phyloP scores from a whole-genome alignment of 23 tunicate species.

The Phallusia fumigata region DNA sequence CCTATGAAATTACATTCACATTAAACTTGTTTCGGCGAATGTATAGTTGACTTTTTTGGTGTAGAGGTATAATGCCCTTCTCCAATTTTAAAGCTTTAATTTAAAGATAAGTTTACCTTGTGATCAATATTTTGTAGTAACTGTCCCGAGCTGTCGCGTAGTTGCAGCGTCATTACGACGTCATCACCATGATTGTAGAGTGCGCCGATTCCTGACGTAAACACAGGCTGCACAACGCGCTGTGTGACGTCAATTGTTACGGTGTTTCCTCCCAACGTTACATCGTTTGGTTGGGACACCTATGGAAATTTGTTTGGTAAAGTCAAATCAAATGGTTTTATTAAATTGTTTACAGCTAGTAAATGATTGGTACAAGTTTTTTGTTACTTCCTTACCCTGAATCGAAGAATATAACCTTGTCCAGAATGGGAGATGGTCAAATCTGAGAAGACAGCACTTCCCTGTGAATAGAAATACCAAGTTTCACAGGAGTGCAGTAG shows the following conservation, averaged over 20 bases:
- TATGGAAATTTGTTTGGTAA: background rate
- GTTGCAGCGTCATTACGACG: background rate
- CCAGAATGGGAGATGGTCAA: conserved; percentile 13
- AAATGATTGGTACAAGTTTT: too few species aligned
- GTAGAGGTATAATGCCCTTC: too few species aligned
- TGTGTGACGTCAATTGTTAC: background rate
- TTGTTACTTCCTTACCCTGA: conserved; percentile 12
- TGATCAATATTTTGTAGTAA: background rate
- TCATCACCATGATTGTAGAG: conserved; percentile 22
- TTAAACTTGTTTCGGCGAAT: too few species aligned
- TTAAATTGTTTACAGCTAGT: too few species aligned
- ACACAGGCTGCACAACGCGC: background rate
- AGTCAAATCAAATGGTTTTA: too few species aligned
- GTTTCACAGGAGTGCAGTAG: too few species aligned
- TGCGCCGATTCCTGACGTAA: conserved; percentile 14
- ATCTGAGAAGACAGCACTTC: conserved; percentile 19
- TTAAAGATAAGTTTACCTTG: conserved; percentile 14
- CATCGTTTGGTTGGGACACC: background rate
- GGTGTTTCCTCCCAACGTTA: background rate
- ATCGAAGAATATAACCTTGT: conserved; percentile 15
- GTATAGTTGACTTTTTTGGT: too few species aligned
- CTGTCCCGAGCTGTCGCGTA: background rate
- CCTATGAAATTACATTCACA: too few species aligned
- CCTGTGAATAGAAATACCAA: background rate
- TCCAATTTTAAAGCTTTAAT: too few species aligned